These are phyloP conservation scores for Drosophila serrata DNA, from an alignment of 1,140 invertebrate species.

Conservation along the genomic window DNA sequence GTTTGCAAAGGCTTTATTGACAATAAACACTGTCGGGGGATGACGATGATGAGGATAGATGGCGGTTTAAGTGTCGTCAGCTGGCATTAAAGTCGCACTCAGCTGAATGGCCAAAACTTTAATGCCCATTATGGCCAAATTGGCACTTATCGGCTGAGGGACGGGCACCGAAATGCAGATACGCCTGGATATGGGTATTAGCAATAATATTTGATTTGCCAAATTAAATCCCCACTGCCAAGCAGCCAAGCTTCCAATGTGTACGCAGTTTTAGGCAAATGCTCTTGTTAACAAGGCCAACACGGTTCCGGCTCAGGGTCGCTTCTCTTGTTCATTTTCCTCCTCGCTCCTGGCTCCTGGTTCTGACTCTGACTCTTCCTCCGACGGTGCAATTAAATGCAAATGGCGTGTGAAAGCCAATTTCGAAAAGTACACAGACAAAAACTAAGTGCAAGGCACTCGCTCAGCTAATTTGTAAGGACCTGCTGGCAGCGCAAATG, in stretches of 20 bases:
- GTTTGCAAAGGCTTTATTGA: conserved; percentile 46
- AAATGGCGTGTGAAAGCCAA: conserved; percentile 83
- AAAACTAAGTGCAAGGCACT: conserved; percentile 78
- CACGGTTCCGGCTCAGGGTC: conserved; percentile 1
- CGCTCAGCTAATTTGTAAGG: conserved; percentile 73
- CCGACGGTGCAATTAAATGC: conserved; percentile 71
- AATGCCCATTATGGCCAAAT: conserved; percentile 54
- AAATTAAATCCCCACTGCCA: conserved; percentile 46
- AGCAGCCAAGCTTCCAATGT: conserved; percentile 21
- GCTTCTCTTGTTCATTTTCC: not conserved
- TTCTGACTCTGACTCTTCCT: not conserved
- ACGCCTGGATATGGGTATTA: conserved; percentile 46
- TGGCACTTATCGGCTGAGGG: conserved; percentile 59
- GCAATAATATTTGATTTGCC: conserved; percentile 75
- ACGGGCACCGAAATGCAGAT: conserved; percentile 25
- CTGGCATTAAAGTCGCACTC: conserved; percentile 44
- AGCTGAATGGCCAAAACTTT: conserved; percentile 40
- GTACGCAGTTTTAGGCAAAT: conserved; percentile 70
- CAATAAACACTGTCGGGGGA: conserved; percentile 48
- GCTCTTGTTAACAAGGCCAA: conserved; percentile 74
- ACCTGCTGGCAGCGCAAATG: conserved; percentile 7
- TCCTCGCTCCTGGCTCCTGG: not conserved
- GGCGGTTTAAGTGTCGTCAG: conserved; percentile 30
- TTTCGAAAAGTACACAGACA: conserved; percentile 78
- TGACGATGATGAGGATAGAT: conserved; percentile 49